These are phyloP conservation scores for Sycophaga agraensis DNA, from an alignment of 1,140 invertebrate species.

Conservation along the genomic window DNA sequence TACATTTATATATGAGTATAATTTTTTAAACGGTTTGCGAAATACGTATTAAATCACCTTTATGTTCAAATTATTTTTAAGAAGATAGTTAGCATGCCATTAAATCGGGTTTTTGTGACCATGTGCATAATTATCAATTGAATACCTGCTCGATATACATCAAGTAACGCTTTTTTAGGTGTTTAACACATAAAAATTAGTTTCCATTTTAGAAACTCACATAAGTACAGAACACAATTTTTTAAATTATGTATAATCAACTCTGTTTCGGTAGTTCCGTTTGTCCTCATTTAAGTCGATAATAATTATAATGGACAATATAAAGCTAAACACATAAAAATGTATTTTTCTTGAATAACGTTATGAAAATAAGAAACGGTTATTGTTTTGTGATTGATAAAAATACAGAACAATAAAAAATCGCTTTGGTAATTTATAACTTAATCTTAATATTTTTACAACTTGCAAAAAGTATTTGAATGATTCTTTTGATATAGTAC, in stretches of 20 bases:
- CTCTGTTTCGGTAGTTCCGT: too few relatives aligned
- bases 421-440: too few relatives aligned
- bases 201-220: conserved; percentile 13
- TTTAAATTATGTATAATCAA: not conserved
- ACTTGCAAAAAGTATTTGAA: too few relatives aligned
- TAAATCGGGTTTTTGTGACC: not conserved
- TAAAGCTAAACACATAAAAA: conserved; percentile 17
- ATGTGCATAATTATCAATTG: not conserved
- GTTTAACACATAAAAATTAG: not conserved
- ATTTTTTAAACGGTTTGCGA: conserved; percentile 12
- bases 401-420: too few relatives aligned
- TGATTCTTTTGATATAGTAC: too few relatives aligned
- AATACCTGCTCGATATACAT: not conserved
- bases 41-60: conserved; percentile 27
- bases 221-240: conserved; percentile 19
- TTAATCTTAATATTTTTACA: too few relatives aligned
- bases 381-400: too few relatives aligned
- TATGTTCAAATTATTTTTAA: not conserved
- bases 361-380: too few relatives aligned
- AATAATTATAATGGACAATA: not conserved
- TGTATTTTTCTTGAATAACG: too few relatives aligned
- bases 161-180: not conserved
- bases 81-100: conserved; percentile 4
- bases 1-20: not conserved
- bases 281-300: too few relatives aligned